phyloP scores from a whole-genome alignment of 2,797 vertebrate species.

The Megalops cyprinoides region DNA sequence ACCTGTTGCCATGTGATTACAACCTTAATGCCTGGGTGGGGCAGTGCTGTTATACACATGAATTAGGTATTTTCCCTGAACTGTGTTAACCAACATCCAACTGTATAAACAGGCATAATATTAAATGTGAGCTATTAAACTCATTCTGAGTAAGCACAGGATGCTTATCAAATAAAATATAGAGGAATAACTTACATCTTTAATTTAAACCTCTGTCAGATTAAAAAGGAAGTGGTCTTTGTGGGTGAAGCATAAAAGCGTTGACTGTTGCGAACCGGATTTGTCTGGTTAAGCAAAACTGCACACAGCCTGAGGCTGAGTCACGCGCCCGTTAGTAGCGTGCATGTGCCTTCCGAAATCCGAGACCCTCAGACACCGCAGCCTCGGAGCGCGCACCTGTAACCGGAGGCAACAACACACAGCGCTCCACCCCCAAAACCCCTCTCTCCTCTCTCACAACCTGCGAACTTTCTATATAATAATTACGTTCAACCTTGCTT shows the following conservation, averaged over 20 bases:
- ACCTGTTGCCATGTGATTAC: not conserved
- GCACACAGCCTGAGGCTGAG: not conserved
- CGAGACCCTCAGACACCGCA: not conserved
- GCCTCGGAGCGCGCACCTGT: no score
- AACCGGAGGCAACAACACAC: not conserved
- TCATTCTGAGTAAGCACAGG: no score
- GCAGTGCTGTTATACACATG: not conserved
- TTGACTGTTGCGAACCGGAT: not conserved
- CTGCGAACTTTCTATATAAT: no score
- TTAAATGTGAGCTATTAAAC: not conserved
- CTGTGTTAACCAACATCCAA: not conserved
- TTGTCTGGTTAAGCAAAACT: not conserved
- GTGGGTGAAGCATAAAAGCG: no score
- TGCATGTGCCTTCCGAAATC: not conserved
- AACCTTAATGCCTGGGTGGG: not conserved
- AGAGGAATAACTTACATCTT: no score
- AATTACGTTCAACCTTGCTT: no score
- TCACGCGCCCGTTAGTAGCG: not conserved
- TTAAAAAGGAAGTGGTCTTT: no score
- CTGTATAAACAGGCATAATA: not conserved
- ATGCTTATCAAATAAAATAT: no score
- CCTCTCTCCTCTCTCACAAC: not conserved
- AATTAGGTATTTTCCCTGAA: not conserved
- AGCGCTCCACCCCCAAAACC: not conserved
- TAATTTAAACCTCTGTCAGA: no score